phyloP scores from a whole-genome alignment of 2,113 vertebrate genomes.

The Pholis gunnellus region DNA sequence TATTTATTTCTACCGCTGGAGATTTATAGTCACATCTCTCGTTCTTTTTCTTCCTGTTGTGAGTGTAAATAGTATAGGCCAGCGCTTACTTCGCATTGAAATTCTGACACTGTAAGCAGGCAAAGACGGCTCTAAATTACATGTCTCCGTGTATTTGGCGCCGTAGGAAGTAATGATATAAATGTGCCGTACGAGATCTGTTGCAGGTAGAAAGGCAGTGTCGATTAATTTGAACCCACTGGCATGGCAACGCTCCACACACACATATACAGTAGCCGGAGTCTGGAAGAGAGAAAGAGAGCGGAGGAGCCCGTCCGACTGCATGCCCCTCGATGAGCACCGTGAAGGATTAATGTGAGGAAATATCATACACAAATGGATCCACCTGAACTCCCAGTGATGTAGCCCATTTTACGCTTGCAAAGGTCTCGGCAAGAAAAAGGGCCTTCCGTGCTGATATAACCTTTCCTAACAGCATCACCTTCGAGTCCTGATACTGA shows the following conservation, averaged over 20 bases:
- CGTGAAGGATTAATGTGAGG: slow-evolving; percentile 87
- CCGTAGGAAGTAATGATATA: slow-evolving; percentile 53
- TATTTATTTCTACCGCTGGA: slow-evolving; percentile 9
- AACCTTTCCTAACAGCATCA: slow-evolving; percentile 69
- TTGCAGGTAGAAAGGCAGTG: slow-evolving; percentile 74
- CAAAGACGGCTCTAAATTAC: slow-evolving; percentile 51
- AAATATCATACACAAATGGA: slow-evolving; percentile 59
- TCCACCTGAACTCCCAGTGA: slow-evolving; percentile 48
- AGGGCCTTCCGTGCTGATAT: slow-evolving; percentile 41
- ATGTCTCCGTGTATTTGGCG: slow-evolving; percentile 53
- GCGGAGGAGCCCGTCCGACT: slow-evolving; percentile 75
- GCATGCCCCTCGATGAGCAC: slow-evolving; percentile 80
- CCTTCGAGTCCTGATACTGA: slow-evolving; percentile 59
- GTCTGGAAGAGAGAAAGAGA: slow-evolving; percentile 37
- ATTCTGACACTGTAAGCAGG: slow-evolving; percentile 28
- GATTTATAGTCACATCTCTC: slow-evolving; percentile 33
- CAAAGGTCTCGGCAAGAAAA: slow-evolving; percentile 63
- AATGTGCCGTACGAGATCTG: slow-evolving; percentile 52
- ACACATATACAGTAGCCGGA: slow-evolving; percentile 69
- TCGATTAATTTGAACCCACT: slow-evolving; percentile 86
- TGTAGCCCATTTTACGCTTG: slow-evolving; percentile 44
- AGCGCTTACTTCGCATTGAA: slow-evolving; percentile 36
- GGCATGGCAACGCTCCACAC: slow-evolving; percentile 80
- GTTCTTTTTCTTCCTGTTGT: slow-evolving; percentile 14
- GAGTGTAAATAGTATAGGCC: neutral